These are phyloP conservation scores for Dryobates pubescens DNA, from an alignment of 2,797 vertebrate genomes.

Conservation along the genomic window DNA sequence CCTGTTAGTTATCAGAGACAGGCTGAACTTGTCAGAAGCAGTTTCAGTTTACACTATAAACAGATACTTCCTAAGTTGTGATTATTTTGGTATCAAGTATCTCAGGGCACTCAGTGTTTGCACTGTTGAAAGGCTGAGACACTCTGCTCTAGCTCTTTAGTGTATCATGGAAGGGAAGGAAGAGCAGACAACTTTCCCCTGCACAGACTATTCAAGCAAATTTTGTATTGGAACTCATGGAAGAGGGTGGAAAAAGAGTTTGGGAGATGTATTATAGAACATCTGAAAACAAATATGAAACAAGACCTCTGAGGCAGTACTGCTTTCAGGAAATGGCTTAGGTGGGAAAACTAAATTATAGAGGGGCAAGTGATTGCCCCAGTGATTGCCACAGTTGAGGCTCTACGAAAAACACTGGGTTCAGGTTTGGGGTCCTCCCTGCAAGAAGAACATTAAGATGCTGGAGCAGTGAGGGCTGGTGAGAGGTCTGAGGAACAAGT, in stretches of 20 bases:
- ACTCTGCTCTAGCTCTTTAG: background rate
- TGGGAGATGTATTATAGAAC: background rate
- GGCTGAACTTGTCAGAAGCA: background rate
- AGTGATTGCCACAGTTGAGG: too few species aligned
- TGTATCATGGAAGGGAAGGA: background rate
- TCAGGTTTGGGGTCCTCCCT: too few species aligned
- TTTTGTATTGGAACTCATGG: background rate
- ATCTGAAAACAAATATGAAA: background rate
- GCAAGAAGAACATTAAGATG: too few species aligned
- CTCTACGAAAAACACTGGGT: too few species aligned
- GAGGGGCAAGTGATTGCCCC: too few species aligned
- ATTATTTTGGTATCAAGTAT: background rate
- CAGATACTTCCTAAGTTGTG: background rate
- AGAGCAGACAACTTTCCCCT: background rate
- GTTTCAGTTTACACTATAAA: background rate
- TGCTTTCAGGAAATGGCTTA: background rate
- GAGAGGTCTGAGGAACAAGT: too few species aligned
- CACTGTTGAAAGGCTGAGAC: background rate
- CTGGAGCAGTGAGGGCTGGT: too few species aligned
- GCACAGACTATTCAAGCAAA: background rate
- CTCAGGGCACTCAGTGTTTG: background rate
- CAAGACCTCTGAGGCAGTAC: background rate
- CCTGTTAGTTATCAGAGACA: background rate
- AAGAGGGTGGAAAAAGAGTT: background rate
- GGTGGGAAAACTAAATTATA: background rate